Conservation (phyloP, 2,797 vertebrate genomes). For the Gallinago nigripennis region DNA sequence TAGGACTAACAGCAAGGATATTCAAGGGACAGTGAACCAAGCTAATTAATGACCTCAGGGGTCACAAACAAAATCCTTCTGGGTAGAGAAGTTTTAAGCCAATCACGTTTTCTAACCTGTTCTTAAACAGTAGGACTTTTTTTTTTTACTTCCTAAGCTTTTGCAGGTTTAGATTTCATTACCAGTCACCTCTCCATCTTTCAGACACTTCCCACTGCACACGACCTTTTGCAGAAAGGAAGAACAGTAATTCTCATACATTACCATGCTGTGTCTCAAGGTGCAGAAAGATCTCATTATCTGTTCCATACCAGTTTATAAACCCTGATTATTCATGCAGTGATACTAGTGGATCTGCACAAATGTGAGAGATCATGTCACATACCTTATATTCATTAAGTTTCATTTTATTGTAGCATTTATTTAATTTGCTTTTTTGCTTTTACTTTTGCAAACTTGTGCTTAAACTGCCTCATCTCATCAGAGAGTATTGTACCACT, state of each 20-base stretch:
- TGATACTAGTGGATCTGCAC: not conserved
- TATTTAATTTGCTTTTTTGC: not conserved
- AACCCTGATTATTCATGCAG: not conserved
- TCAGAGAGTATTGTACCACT: not conserved
- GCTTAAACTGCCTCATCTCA: fast-evolving
- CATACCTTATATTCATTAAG: not conserved
- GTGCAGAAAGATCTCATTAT: not conserved
- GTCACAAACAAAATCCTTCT: not conserved
- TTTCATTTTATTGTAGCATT: not conserved
- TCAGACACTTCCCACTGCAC: not conserved
- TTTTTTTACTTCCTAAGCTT: not conserved
- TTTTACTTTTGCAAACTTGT: not conserved
- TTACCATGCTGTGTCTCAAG: not conserved
- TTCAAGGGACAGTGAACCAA: not conserved
- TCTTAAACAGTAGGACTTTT: not conserved
- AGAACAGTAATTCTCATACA: not conserved
- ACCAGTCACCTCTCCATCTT: not conserved
- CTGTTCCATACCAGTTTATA: not conserved
- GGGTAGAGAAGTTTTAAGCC: not conserved
- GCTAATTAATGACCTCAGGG: not conserved
- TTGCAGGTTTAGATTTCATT: not conserved
- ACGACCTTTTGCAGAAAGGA: not conserved
- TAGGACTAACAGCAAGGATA: not conserved
- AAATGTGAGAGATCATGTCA: not conserved
- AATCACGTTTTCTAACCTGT: not conserved